Base-by-base conservation (phyloP, 64 coral and sea anemone species). In the Montipora cactus region DNA sequence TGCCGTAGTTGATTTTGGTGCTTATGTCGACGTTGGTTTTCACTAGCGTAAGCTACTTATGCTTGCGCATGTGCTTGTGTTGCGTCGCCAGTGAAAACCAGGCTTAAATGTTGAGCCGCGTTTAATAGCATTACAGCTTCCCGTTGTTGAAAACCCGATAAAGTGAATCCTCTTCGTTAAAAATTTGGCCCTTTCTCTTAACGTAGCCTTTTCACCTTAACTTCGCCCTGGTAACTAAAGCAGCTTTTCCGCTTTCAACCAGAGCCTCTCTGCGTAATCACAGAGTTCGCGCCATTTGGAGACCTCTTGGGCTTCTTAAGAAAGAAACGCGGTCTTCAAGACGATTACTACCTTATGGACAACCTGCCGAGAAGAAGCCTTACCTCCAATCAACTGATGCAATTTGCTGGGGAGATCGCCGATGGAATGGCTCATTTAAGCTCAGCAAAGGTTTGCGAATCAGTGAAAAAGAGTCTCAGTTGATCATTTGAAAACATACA, bases 281-380 rank as follows among this genome's bases (percentile, higher is more conserved):
- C 83, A 47, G 92, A 93, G 75, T 93, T 80, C 67, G 76, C 84
- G 7, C 83, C 92, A 67, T 88, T 79, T 62, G 92, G 92, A 16
- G 92, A 93, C 37, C 19, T 93, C 12, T 76, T 93, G 1, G 92
- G 92, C 9, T 93, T 93, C 25, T 78, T 93, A 21, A 79, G 92
- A 49, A 69, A 76, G 67, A 93, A 85, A 61, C 92, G 92, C 0
- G 92, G 92, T 10, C 57, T 87, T 16, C 7, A 80, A 44, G 92
- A 93, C 66, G 45, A 68, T 16, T 85, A 88, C 45, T 88, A 88
- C 44, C 22, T 19, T n/a, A 64, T 67, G 2, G 76, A 93, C 4
- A 47, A 75, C 3, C 72, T 64, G 7, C 75, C 92, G 14, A 77
- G 78, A 7, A 80, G 47, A 59, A 80, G 52, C 8, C 67, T 93